Evolutionary conservation across 2,797 vertebrate genomes (phyloP), one percentile per base, ranked within the genome.

Genomic region (Florisuga fusca): DNA sequence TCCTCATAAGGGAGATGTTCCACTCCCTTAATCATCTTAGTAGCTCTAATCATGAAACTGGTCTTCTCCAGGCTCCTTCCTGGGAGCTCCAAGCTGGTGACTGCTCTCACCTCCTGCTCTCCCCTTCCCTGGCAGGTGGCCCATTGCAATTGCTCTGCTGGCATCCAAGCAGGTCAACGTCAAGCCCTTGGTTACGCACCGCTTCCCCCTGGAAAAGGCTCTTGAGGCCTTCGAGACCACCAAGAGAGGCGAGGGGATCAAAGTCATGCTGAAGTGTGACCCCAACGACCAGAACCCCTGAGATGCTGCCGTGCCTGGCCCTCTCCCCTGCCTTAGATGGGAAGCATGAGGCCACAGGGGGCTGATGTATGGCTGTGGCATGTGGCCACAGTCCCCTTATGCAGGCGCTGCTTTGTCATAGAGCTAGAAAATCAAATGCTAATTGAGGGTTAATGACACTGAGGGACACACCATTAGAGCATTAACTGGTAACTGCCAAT

Each of bases 181-280:
- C 75, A 99, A 98, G 94, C 98, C 99, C 13, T 98, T 99, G 72
- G 98, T 99, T 67, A 99, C 99, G 0, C 99, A 99, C 89, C 98
- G 99, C 14, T 99, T 99, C 87, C 98, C 99, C 20, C 97, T 99
- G 98, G 99, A 99, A 95, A 98, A 99, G 96, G 99, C 99, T 8
- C 85, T 97, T 22, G 97, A 99, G 91, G 99, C 99, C 2, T 99
- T 99, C 33, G 99, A 99, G 97, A 98, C 98, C 71, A 98, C 99
- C 7, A 98, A 84, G 90, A 98, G 98, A 97, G 98, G 99, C 1
- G 55, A 98, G 9, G 99, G 99, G 46, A 94, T 99, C 82, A 99
- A 99, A 97, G 98, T 99, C 96, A 99, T 99, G 99, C 98, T 99
- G 80, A 99, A 99, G 96, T 99, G 99, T 94, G 99, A 99, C 97